Evolutionary conservation across 2,797 vertebrate species (phyloP), one percentile per base, ranked within the genome.

Genomic region (Tadarida brasiliensis): DNA sequence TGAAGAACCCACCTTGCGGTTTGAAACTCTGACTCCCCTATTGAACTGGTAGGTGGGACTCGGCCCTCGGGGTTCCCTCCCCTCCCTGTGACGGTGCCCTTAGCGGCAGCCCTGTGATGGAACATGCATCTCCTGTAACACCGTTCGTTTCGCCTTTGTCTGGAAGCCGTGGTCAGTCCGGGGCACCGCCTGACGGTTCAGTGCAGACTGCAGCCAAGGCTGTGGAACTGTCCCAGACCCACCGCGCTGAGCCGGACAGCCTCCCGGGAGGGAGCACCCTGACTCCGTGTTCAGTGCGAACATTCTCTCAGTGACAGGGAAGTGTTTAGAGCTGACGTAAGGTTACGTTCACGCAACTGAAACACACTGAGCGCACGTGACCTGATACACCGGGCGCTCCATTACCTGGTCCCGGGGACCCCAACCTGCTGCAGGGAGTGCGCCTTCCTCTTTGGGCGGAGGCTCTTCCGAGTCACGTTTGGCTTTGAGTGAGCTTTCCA

Each of bases 361-460:
- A 71, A 80, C 91, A 63, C 83, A 91, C 59, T 91, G 77, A 82
- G 56, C 49, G 33, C 82, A 91, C 83, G 91, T 95, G 94, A 91
- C 86, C 77, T 80, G 80, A 95, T 86, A 30, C 54, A 70, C 39
- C 94, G 85, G 84, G 80, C 63, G 76, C 78, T 89, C 70, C 49
- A 33, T 91, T 91, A 77, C 91, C 93, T 96, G 14, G 44, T 91
- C 91, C 70, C 85, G 84, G 95, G 95, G 94, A 96, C 95, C 89
- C 80, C 86, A 22, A 76, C 92, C 91, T 83, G 86, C 82, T 61
- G 49, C 30, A 39, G 44, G 68, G 87, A 85, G 91, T 92, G 86
- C 2, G 76, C 59, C 88, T 95, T 91, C 61, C 85, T 82, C 90
- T 81, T 84, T 65, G 39, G 71, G 67, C 81, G 85, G 88, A 47